Conservation (phyloP, 2,797 vertebrate species). For the Peromyscus melanophrys region DNA sequence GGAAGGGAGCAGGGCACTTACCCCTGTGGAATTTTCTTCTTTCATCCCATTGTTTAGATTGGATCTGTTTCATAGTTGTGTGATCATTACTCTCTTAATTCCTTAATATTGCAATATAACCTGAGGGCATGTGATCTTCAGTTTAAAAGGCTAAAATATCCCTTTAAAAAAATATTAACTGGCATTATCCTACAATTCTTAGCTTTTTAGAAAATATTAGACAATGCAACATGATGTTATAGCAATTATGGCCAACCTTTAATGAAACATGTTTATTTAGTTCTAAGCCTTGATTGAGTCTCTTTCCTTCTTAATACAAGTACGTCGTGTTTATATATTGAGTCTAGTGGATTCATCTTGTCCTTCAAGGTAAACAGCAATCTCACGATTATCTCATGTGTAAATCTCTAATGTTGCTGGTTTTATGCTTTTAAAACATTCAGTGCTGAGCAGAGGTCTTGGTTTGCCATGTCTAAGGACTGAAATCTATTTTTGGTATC, state of each 20-base stretch:
- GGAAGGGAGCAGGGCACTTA: not conserved
- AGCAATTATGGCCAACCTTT: not conserved
- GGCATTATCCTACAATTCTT: not conserved
- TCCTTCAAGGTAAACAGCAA: constrained; percentile 44
- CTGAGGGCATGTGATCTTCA: not conserved
- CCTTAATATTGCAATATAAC: not conserved
- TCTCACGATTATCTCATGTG: constrained; percentile 48
- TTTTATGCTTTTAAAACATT: constrained; percentile 70
- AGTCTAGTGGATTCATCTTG: constrained; percentile 1
- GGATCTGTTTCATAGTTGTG: not conserved
- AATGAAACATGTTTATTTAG: constrained; percentile 9
- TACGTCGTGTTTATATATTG: constrained; percentile 21
- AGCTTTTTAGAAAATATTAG: not conserved
- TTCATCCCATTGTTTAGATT: not conserved
- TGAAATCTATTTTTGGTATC: constrained; percentile 72
- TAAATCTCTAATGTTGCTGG: constrained; percentile 56
- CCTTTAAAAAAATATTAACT: not conserved
- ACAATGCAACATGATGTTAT: not conserved
- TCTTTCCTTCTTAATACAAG: not conserved
- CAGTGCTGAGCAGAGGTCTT: constrained; percentile 68
- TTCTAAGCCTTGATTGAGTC: not conserved
- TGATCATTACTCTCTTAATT: not conserved
- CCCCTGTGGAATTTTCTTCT: not conserved
- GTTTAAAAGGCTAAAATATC: constrained; percentile 18
- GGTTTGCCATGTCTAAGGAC: constrained; percentile 61